A percentile compares a stretch with the other conserved stretches of the same genome.
phyloP scores from a whole-genome alignment of 2,888 invertebrate genomes.

The Podotricha telesiphe region DNA sequence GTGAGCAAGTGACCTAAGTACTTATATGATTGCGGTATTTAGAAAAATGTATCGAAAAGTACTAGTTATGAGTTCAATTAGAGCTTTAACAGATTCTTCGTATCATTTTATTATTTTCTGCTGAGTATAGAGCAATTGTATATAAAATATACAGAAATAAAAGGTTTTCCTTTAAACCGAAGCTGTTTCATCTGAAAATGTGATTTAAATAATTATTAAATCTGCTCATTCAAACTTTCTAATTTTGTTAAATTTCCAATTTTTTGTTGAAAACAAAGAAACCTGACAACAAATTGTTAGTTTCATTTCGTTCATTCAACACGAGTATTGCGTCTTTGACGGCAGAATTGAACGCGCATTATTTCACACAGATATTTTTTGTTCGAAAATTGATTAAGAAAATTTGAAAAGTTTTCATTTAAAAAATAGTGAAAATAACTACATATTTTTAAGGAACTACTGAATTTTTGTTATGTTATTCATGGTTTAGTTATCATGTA shows the following conservation, averaged over 20 bases:
- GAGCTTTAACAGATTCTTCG: too few species aligned
- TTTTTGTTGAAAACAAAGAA: constrained; percentile 10
- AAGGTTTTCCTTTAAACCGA: not conserved
- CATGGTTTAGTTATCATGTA: too few species aligned
- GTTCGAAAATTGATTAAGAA: not conserved
- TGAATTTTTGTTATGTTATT: not conserved
- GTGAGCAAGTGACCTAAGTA: too few species aligned
- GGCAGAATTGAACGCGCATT: not conserved
- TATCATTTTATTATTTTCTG: too few species aligned
- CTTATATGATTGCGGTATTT: too few species aligned
- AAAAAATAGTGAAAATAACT: not conserved
- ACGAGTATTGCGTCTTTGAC: not conserved
- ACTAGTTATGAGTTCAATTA: too few species aligned
- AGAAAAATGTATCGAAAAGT: too few species aligned
- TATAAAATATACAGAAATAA: too few species aligned
- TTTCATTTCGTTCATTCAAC: not conserved
- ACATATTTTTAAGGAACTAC: not conserved
- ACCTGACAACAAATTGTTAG: constrained; percentile 11
- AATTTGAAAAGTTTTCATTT: not conserved
- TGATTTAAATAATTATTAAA: not conserved
- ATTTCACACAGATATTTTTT: not conserved
- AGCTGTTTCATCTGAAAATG: not conserved
- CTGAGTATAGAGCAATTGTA: too few species aligned
- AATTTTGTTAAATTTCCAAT: not conserved
- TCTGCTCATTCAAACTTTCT: not conserved